A percentile compares a stretch with the other conserved stretches of the same genome.
Conservation (phyloP, 2,113 vertebrate genomes). For the Lophotis ruficrista region DNA sequence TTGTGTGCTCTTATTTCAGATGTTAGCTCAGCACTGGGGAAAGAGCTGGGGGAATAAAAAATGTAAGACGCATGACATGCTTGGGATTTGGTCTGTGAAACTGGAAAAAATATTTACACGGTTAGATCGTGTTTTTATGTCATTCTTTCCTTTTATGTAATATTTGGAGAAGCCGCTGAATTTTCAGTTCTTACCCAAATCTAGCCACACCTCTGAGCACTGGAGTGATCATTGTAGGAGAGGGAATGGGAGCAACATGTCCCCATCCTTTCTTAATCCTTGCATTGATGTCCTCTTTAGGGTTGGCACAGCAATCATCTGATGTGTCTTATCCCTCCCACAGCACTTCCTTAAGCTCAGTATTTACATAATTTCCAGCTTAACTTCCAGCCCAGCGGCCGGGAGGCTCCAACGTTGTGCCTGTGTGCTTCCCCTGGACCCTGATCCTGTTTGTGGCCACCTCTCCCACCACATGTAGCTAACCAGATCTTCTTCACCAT, state of each 20-base stretch:
- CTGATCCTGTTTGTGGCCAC: not conserved
- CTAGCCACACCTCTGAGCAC: conserved; percentile 49
- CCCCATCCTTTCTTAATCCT: conserved; percentile 1
- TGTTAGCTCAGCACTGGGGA: conserved; percentile 27
- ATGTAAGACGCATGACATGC: conserved; percentile 8
- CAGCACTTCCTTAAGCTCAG: not conserved
- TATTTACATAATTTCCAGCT: not conserved
- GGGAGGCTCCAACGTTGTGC: not conserved
- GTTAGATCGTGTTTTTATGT: conserved; percentile 31
- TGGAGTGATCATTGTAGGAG: not conserved
- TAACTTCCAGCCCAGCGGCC: not conserved
- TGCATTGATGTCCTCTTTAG: conserved; percentile 14
- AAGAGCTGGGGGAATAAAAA: conserved; percentile 32
- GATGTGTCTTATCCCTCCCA: not conserved
- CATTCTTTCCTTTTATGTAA: conserved; percentile 66
- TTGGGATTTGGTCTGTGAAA: conserved; percentile 52
- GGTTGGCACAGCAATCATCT: not conserved
- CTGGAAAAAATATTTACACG: conserved; percentile 58
- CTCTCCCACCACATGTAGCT: not conserved
- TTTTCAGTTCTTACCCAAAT: conserved; percentile 15
- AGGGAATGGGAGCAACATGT: not conserved
- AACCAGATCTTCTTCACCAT: conserved; percentile 16
- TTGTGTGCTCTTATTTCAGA: conserved; percentile 23
- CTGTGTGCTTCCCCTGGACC: not conserved
- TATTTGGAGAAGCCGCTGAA: conserved; percentile 40